These are phyloP conservation scores for Eulemur albifrons DNA, from an alignment of 2,797 vertebrate species.

Conservation along the genomic window DNA sequence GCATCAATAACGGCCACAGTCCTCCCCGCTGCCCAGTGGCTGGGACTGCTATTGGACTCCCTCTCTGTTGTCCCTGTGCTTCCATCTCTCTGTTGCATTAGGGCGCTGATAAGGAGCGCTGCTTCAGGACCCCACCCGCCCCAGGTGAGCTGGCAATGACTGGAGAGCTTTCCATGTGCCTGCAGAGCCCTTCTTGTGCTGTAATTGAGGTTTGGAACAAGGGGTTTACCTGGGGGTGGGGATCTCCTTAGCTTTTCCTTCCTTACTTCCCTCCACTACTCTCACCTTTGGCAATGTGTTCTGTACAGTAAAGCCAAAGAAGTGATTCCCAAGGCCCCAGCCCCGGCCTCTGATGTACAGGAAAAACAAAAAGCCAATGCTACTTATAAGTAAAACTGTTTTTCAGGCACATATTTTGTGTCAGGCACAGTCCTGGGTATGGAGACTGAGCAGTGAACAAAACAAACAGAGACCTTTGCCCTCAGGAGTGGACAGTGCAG, in stretches of 20 bases:
- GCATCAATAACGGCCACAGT: accelerated
- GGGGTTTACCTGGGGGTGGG: neutral
- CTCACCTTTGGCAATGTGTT: neutral
- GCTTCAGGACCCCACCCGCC: neutral
- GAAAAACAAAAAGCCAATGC: neutral
- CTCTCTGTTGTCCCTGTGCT: neutral
- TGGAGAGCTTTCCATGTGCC: neutral
- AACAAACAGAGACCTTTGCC: neutral
- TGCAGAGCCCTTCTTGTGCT: neutral
- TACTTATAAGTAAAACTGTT: neutral
- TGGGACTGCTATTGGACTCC: neutral
- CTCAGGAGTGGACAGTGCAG: neutral
- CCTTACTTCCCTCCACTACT: neutral
- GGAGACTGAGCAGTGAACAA: neutral
- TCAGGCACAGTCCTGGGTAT: neutral
- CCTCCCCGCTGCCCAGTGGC: neutral
- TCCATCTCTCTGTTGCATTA: neutral
- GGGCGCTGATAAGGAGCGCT: neutral
- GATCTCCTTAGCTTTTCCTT: neutral
- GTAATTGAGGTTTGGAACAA: neutral
- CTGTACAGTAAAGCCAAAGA: neutral
- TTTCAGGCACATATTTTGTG: neutral
- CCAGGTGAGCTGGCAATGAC: neutral
- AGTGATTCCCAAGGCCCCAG: neutral
- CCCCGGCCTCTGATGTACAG: neutral